These are phyloP conservation scores for Minunthozetes semirufus DNA, from an alignment of 2,888 invertebrate species.

Conservation along the genomic window DNA sequence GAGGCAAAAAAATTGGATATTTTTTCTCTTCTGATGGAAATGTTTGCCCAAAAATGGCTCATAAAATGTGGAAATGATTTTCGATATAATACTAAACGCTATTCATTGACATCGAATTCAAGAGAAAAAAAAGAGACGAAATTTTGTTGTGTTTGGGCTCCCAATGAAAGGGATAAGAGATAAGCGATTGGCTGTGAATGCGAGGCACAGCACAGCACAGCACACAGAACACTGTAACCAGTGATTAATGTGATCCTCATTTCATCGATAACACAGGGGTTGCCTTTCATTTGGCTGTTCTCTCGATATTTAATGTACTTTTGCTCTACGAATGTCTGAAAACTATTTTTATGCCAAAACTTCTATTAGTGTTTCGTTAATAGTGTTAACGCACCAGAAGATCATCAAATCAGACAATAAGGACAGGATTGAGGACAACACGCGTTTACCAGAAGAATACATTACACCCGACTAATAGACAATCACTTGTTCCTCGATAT, in stretches of 20 bases:
- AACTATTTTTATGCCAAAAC: constrained; percentile 8
- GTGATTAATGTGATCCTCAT: constrained; percentile 29
- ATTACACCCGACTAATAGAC: no score
- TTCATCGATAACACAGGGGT: constrained; percentile 25
- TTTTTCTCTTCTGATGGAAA: not conserved
- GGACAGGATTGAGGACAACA: not conserved
- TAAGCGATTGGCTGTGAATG: constrained; percentile 12
- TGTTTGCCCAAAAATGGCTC: not conserved
- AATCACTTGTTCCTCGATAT: no score
- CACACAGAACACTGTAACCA: not conserved
- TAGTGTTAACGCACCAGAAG: constrained; percentile 27
- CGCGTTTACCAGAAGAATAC: not conserved
- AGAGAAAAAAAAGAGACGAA: not conserved
- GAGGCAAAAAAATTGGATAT: not conserved
- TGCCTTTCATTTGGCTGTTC: constrained; percentile 8
- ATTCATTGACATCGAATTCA: not conserved
- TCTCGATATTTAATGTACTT: constrained; percentile 7
- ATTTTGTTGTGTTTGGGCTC: not conserved
- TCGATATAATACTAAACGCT: not conserved
- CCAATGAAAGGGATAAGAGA: constrained; percentile 23
- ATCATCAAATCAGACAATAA: constrained; percentile 15
- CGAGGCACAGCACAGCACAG: constrained; percentile 4
- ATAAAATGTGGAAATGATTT: not conserved
- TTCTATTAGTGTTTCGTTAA: not conserved
- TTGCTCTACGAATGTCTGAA: not conserved